Percentiles rank a stretch among this genome's conserved stretches.
phyloP scores from a whole-genome alignment of 1,140 invertebrate genomes.

The Cryptotermes secundus region DNA sequence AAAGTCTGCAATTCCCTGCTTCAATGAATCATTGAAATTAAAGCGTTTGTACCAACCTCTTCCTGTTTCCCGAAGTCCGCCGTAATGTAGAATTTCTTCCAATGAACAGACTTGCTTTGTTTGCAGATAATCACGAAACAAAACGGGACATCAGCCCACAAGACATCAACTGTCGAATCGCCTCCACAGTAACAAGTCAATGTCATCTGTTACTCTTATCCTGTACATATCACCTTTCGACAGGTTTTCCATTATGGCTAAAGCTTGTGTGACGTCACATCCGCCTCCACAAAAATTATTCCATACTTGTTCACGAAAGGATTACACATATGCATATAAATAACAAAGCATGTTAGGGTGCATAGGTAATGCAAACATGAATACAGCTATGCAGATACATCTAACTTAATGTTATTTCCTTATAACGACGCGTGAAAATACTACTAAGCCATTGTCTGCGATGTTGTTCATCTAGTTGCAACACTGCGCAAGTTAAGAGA shows the following conservation, averaged over 20 bases:
- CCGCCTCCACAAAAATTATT: background rate
- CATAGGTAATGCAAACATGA: no score
- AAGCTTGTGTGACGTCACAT: background rate
- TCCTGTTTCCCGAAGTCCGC: no score
- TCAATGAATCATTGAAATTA: no score
- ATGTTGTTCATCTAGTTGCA: no score
- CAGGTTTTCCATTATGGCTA: background rate
- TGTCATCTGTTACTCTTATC: background rate
- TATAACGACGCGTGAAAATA: no score
- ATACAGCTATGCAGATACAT: no score
- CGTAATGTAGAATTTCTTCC: no score
- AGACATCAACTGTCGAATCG: background rate
- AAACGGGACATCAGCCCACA: background rate
- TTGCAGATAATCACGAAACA: background rate
- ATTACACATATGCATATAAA: background rate
- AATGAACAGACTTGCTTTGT: background rate
- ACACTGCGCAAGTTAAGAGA: no score
- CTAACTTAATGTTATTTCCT: no score
- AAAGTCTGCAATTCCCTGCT: no score
- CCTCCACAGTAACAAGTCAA: background rate
- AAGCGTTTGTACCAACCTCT: no score
- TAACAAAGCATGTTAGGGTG: background rate
- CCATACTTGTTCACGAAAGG: background rate
- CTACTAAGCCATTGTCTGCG: no score
- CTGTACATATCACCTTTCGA: background rate